Conservation (phyloP, 2,113 vertebrate species). For the Oceanodroma tethys region DNA sequence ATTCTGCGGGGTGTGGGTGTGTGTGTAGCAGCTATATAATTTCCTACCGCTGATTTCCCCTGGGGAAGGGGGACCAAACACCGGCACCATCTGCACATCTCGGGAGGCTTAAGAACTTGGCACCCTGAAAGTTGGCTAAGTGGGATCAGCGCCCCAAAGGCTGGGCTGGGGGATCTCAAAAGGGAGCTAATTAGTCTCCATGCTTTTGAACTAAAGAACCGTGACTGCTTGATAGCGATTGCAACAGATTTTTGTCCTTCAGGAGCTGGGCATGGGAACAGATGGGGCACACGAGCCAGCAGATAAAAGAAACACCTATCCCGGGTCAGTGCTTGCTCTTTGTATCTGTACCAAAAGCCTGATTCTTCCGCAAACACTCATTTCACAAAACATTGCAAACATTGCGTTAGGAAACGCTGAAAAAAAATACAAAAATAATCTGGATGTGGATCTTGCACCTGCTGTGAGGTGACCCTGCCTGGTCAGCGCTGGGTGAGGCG, state of each 20-base stretch:
- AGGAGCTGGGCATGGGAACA: neutral
- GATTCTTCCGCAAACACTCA: neutral
- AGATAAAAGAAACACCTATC: neutral
- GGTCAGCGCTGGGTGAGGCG: fast-evolving
- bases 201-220: neutral
- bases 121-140: neutral
- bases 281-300: neutral
- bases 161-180: neutral
- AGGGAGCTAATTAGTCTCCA: neutral
- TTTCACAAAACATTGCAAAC: constrained; percentile 31
- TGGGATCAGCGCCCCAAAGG: neutral
- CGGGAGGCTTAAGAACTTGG: neutral
- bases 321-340: neutral
- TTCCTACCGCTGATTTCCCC: neutral
- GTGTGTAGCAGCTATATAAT: neutral
- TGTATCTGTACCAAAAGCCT: neutral
- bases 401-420: neutral
- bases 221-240: neutral
- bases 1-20: neutral
- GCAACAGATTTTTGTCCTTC: neutral
- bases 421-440: neutral
- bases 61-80: neutral
- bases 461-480: neutral
- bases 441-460: neutral
- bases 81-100: neutral